A percentile compares a stretch with the other conserved stretches of the same genome.
Evolutionary conservation across 1,140 invertebrate genomes (phyloP).

Genomic region (Adoxophyes honmai): DNA sequence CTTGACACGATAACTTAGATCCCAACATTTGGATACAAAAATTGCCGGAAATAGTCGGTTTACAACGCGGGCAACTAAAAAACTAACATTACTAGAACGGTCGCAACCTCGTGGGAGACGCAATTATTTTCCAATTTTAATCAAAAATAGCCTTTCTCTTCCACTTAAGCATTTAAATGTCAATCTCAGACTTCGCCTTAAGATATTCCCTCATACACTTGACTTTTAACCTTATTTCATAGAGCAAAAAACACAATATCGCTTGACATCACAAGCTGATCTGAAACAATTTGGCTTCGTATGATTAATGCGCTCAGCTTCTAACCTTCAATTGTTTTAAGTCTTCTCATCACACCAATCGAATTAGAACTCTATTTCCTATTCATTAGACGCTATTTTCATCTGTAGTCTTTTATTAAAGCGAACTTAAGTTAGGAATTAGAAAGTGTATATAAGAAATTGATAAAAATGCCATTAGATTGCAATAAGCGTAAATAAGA

Average conservation of each 20-base stretch:
- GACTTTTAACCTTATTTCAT: constrained; percentile 22
- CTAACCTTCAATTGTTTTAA: constrained; percentile 14
- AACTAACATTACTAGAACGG: constrained; percentile 46
- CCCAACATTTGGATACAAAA: constrained; percentile 40
- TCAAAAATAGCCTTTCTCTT: constrained; percentile 73
- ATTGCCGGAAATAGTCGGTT: constrained; percentile 58
- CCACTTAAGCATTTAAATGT: constrained; percentile 73
- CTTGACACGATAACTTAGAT: too few relatives aligned
- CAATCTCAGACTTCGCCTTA: constrained; percentile 61
- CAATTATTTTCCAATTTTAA: constrained; percentile 75
- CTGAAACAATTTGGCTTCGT: constrained; percentile 50
- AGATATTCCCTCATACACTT: constrained; percentile 20
- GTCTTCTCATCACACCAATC: constrained; percentile 13
- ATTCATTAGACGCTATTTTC: constrained; percentile 22
- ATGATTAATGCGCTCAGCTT: constrained; percentile 52
- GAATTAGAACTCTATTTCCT: constrained; percentile 18
- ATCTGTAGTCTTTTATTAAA: neutral
- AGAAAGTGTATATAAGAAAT: constrained; percentile 60
- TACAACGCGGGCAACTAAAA: constrained; percentile 52
- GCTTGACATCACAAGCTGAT: constrained; percentile 19
- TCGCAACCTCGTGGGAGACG: constrained; percentile 64
- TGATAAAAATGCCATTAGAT: constrained; percentile 58
- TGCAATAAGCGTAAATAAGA: constrained; percentile 44
- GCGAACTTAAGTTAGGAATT: constrained; percentile 38
- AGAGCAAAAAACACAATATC: constrained; percentile 19